Evolutionary conservation across 2,888 invertebrate species (phyloP), one percentile per base, ranked within the genome.

Genomic region (Cheilosia scutellata): DNA sequence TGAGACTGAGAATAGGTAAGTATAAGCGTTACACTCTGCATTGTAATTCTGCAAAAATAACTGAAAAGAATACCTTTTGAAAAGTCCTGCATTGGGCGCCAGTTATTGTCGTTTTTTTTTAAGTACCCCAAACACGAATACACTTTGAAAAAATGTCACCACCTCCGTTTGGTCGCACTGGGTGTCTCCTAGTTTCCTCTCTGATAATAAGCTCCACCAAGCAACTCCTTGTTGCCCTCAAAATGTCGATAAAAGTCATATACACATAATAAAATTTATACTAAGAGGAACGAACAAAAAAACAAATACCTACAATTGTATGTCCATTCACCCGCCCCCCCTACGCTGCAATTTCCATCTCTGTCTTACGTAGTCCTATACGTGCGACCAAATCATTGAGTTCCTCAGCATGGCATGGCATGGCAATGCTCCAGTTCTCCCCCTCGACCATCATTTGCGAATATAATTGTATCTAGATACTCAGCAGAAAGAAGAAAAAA

Each of bases 401-500:
- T 71, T 40, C 51, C 49, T 58, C 51, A 27, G 49, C 75, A 76
- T 20, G 20, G 20, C 75, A 76, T 20, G 20, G 20, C 20, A 20
- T 82, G 71, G 77, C 82, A 82, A 72, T 82, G 47, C 77, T 65
- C 42, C 27, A 7, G 49, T 11, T 37, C 44, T 44, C 44, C 16
- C 5, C 31, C n/a, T 11, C 27, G 31, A 62, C 25, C 42, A 5
- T 29, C 62, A 62, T 63, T 71, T 71, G 40, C 42, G 33, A 63
- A 71, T 58, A 79, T 79, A 86, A 86, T 86, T 86, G 80, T 80
- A 80, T 86, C 80, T 80, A 72, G 80, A 80, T 86, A 76, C 68
- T 71, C 58, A 68, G 53, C 20, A 63, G 76, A 20, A 47, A 47
- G 47, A 4, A 20, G 20, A 7, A 31, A 49, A 25, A 79, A 66